These are phyloP conservation scores for Dromas ardeola DNA, from an alignment of 2,113 vertebrate genomes.

Conservation along the genomic window DNA sequence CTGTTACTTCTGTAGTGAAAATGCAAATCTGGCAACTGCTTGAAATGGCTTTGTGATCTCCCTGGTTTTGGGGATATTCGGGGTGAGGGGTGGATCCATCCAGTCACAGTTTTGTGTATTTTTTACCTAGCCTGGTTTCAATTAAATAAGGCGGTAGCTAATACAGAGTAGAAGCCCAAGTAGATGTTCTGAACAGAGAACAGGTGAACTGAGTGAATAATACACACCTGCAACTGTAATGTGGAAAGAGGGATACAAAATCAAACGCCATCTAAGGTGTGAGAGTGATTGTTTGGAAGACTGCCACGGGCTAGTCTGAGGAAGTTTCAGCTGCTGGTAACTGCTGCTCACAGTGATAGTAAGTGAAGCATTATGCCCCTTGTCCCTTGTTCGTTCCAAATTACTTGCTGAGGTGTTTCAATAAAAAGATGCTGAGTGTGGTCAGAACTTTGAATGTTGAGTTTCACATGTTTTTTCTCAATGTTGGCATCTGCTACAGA, in stretches of 20 bases:
- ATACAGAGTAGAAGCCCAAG: not conserved
- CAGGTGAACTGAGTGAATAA: not conserved
- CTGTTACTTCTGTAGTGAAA: constrained; percentile 13
- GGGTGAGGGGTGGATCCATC: not conserved
- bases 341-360: not conserved
- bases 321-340: not conserved
- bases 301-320: not conserved
- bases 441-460: not conserved
- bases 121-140: not conserved
- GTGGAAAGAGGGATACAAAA: not conserved
- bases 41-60: not conserved
- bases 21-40: not conserved
- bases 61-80: not conserved
- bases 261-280: not conserved
- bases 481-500: not conserved
- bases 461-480: not conserved
- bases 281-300: not conserved
- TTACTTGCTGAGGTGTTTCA: not conserved
- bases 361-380: not conserved
- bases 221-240: not conserved
- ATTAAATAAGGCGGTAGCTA: not conserved
- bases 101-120: not conserved
- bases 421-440: not conserved
- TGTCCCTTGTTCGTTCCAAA: not conserved
- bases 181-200: not conserved